A percentile compares a stretch with the other conserved stretches of the same genome.
phyloP scores from a whole-genome alignment of 2,113 vertebrate genomes.

The human region DNA sequence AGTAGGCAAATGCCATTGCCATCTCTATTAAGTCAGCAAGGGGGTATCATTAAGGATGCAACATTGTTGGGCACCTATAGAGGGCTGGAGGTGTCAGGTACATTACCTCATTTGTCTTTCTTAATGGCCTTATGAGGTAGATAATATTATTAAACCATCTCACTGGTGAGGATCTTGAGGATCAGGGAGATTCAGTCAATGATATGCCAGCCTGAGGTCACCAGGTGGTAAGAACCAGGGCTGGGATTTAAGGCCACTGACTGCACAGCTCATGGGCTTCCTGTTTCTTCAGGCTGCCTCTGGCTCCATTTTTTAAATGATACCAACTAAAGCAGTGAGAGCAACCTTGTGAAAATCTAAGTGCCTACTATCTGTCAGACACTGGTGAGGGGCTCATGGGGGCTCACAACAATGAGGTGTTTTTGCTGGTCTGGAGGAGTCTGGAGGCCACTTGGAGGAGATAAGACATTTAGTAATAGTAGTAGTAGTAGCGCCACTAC shows the following conservation, averaged over 20 bases:
- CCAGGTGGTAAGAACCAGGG: background rate
- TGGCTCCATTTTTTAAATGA: slow-evolving; percentile 19
- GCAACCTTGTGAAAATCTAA: background rate
- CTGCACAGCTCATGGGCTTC: background rate
- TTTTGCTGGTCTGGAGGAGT: background rate
- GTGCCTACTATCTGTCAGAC: background rate
- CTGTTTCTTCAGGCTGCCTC: background rate
- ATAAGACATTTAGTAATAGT: background rate
- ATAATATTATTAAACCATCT: background rate
- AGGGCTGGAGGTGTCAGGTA: background rate
- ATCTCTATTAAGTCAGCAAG: background rate
- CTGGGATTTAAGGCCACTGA: background rate
- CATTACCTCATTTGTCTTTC: background rate
- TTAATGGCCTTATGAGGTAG: background rate
- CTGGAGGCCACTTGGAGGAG: background rate
- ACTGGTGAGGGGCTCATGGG: background rate
- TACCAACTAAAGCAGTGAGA: background rate
- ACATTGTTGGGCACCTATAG: background rate
- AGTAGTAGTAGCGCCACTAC: background rate
- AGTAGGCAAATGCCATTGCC: background rate
- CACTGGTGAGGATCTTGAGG: background rate
- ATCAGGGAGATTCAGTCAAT: background rate
- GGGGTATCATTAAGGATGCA: background rate
- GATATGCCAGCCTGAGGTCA: background rate
- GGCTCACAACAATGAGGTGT: background rate